Evolutionary conservation across 2,113 vertebrate species (phyloP).

Genomic region (Poicephalus gulielmi): DNA sequence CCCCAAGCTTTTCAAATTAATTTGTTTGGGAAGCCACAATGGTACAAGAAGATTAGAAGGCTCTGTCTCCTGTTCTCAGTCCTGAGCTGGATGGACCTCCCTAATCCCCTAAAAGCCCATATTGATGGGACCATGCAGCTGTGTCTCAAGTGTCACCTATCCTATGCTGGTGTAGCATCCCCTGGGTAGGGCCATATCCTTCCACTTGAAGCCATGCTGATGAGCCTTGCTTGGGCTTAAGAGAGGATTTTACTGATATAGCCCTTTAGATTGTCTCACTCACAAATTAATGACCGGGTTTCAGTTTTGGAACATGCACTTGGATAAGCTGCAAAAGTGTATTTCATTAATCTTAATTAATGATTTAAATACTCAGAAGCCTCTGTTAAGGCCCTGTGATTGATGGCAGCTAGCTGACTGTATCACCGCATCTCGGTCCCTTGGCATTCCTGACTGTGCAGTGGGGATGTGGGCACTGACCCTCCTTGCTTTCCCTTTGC

Average conservation of each 20-base stretch:
- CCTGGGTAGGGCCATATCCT: neutral
- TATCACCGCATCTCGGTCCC: neutral
- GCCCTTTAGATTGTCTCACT: neutral
- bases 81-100: neutral
- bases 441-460: neutral
- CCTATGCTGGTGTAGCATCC: neutral
- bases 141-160: neutral
- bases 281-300: neutral
- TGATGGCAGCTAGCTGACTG: neutral
- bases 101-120: neutral
- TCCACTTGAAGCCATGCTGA: neutral
- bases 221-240: neutral
- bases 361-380: neutral
- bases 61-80: neutral
- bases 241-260: neutral
- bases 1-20: neutral
- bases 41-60: neutral
- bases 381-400: neutral
- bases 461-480: neutral
- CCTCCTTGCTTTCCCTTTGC: neutral
- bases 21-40: neutral
- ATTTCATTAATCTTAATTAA: slow-evolving; percentile 53
- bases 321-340: neutral
- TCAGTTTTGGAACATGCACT: neutral
- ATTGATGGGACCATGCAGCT: rapidly evolving